Evolutionary conservation across 2,797 vertebrate genomes (phyloP).

Genomic region (Eurystomus glaucurus): DNA sequence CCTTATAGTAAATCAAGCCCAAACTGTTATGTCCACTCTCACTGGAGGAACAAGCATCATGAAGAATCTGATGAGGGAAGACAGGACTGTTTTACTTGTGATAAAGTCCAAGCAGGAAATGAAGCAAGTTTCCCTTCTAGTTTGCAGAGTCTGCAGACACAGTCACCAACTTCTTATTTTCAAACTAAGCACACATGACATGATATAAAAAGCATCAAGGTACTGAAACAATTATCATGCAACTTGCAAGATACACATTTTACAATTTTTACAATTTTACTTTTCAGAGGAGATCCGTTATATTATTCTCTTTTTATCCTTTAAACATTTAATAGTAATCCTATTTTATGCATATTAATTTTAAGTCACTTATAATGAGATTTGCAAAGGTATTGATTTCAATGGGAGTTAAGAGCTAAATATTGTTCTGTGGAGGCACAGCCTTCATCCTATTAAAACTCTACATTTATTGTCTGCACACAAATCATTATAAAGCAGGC

Average conservation of each 20-base stretch:
- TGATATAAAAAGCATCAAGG: neutral
- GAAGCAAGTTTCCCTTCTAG: neutral
- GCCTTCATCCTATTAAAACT: constrained; percentile 30
- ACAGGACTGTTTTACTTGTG: neutral
- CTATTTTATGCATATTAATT: constrained; percentile 24
- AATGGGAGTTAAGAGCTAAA: constrained; percentile 22
- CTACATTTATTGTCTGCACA: constrained; percentile 35
- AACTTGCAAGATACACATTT: neutral
- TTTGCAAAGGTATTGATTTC: constrained; percentile 60
- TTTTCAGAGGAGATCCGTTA: neutral
- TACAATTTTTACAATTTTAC: neutral
- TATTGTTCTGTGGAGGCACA: constrained; percentile 7
- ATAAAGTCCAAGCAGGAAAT: neutral
- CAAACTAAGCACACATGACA: neutral
- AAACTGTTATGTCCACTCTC: neutral
- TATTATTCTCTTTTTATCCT: neutral
- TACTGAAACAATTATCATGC: neutral
- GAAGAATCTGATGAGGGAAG: neutral
- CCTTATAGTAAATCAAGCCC: neutral
- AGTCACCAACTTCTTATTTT: neutral
- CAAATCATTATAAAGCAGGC: constrained; percentile 12
- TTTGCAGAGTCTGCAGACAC: neutral
- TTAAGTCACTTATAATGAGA: neutral
- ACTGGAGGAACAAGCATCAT: neutral
- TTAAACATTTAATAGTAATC: constrained; percentile 18